Evolutionary conservation across 1,140 invertebrate genomes (phyloP).

Genomic region (Cephus cinctus): DNA sequence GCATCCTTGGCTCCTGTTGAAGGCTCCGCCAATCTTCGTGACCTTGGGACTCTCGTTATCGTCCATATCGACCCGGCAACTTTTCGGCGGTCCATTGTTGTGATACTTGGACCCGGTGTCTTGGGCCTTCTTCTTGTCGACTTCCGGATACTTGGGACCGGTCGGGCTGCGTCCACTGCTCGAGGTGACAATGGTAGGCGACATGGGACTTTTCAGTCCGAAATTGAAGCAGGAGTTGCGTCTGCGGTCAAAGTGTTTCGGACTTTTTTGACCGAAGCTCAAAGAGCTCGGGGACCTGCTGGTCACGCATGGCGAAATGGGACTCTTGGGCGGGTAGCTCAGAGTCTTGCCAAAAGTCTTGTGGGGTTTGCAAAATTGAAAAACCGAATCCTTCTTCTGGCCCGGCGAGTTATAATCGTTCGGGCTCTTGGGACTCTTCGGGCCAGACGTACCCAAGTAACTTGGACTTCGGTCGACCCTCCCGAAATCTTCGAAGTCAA

Average conservation of each 20-base stretch:
- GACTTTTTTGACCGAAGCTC: slow-evolving; percentile 27
- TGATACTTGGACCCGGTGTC: slow-evolving; percentile 6
- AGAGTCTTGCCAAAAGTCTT: slow-evolving; percentile 40
- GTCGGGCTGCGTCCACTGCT: slow-evolving; percentile 13
- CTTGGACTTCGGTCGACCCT: slow-evolving; percentile 24
- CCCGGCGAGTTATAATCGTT: slow-evolving; percentile 18
- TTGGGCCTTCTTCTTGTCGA: not conserved
- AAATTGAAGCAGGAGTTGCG: slow-evolving; percentile 36
- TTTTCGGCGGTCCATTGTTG: slow-evolving; percentile 2
- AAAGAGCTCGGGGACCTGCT: slow-evolving; percentile 21
- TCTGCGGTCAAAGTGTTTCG: slow-evolving; percentile 26
- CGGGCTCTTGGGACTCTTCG: slow-evolving; percentile 32
- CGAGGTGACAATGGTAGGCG: slow-evolving; percentile 26
- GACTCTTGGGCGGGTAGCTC: slow-evolving; percentile 39
- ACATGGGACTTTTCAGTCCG: slow-evolving; percentile 30
- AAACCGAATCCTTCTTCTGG: slow-evolving; percentile 21
- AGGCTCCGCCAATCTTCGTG: slow-evolving; percentile 24
- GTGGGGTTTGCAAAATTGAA: slow-evolving; percentile 39
- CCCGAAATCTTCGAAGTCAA: slow-evolving; percentile 37
- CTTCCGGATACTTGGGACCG: slow-evolving; percentile 15
- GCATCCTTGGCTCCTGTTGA: slow-evolving; percentile 44
- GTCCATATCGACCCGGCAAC: slow-evolving; percentile 8
- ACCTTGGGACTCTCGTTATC: not conserved
- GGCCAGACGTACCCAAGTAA: slow-evolving; percentile 18
- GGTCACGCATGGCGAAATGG: slow-evolving; percentile 14